Conservation (phyloP, 1,140 invertebrate species). For the Philotrypesis tridentata region DNA sequence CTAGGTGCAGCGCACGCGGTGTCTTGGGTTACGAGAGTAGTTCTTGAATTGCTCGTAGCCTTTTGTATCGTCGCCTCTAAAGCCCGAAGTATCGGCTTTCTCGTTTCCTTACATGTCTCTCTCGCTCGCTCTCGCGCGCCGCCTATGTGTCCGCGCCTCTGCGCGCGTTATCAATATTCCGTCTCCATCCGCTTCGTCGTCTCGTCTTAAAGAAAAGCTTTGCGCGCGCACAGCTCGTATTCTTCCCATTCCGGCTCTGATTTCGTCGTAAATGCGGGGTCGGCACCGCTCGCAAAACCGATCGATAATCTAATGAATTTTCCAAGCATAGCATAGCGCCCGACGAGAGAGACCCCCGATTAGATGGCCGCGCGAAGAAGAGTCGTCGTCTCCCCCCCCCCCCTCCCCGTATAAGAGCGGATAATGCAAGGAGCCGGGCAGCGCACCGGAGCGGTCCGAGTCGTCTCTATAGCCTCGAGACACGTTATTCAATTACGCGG, state of each 20-base stretch:
- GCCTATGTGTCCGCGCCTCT: no score
- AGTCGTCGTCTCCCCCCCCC: no score
- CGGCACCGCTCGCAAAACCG: no score
- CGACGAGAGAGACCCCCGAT: no score
- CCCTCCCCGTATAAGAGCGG: background rate
- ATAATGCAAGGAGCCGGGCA: conserved; percentile 24
- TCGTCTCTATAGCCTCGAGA: background rate
- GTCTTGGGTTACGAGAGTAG: background rate
- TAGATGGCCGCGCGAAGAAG: no score
- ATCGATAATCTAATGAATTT: no score
- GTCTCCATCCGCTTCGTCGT: no score
- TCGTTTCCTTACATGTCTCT: background rate
- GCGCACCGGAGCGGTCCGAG: background rate
- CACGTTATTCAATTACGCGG: conserved; percentile 33
- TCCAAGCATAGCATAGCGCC: no score
- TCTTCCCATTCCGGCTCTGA: background rate
- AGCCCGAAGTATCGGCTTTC: background rate
- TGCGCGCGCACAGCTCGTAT: background rate
- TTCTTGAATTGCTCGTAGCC: background rate
- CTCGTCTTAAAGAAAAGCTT: background rate
- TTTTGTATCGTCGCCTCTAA: background rate
- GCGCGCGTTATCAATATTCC: background rate
- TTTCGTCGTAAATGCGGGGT: background rate
- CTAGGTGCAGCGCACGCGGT: no score
- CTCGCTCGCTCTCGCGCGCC: no score